phyloP scores from a whole-genome alignment of 2,888 invertebrate genomes.

The Drosophila falleni region DNA sequence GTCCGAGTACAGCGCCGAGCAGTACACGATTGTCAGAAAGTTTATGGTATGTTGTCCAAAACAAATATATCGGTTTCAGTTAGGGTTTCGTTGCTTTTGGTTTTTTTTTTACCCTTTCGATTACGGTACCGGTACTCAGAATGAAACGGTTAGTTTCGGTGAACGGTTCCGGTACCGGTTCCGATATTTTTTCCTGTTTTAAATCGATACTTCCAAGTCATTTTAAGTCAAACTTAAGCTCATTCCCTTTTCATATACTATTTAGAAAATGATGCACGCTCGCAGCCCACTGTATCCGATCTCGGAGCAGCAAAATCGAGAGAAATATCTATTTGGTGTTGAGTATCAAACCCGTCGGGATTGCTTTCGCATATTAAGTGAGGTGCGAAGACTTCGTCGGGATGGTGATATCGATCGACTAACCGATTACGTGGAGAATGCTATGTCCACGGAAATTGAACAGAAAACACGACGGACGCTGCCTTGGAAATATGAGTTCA shows the following conservation, averaged over 20 bases:
- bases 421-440: conserved; percentile 75
- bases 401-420: conserved; percentile 67
- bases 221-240: background rate
- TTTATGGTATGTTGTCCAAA: conserved; percentile 65
- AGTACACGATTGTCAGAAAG: conserved; percentile 66
- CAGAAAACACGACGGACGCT: conserved; percentile 81
- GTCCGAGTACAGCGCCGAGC: conserved; percentile 46
- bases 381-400: conserved; percentile 57
- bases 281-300: conserved; percentile 79
- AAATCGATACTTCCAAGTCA: too few species aligned
- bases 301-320: conserved; percentile 44
- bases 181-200: too few species aligned
- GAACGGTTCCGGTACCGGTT: too few species aligned
- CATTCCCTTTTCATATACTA: background rate
- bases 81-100: too few species aligned
- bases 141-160: too few species aligned
- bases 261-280: conserved; percentile 82
- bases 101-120: too few species aligned
- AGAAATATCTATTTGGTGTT: conserved; percentile 67
- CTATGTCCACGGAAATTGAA: conserved; percentile 77
- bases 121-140: too few species aligned
- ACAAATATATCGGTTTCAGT: too few species aligned
- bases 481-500: conserved; percentile 84
- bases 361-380: conserved; percentile 76
- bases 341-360: conserved; percentile 80